These are phyloP conservation scores for Melanotaenia trifasciata DNA, from an alignment of 2,797 vertebrate genomes.

Conservation along the genomic window DNA sequence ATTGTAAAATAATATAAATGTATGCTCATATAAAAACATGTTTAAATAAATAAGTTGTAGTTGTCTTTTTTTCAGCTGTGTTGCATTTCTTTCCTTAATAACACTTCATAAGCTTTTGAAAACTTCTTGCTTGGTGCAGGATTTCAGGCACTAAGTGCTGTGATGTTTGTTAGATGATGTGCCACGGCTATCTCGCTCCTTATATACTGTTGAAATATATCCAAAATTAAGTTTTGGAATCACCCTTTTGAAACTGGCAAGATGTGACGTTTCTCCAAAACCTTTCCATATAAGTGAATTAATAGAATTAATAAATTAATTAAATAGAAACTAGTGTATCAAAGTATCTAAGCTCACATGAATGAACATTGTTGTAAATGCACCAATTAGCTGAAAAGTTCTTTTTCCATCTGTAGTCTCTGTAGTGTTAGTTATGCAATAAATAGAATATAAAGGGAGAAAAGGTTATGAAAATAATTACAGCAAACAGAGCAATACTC, in stretches of 20 bases:
- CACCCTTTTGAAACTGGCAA: neutral
- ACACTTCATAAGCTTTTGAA: too few relatives aligned
- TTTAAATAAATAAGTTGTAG: too few relatives aligned
- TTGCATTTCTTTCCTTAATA: too few relatives aligned
- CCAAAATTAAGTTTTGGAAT: neutral
- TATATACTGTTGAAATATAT: too few relatives aligned
- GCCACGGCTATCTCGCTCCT: too few relatives aligned
- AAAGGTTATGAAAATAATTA: neutral
- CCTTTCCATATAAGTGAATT: neutral
- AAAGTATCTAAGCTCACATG: neutral
- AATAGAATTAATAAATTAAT: neutral
- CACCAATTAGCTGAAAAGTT: neutral
- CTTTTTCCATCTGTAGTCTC: neutral
- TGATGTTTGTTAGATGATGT: too few relatives aligned
- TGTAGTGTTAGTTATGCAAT: neutral
- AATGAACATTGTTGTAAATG: neutral
- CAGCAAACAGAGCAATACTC: neutral
- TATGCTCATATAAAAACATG: neutral
- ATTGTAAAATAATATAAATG: neutral
- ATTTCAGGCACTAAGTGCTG: too few relatives aligned
- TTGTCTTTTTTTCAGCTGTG: too few relatives aligned
- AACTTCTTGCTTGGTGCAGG: too few relatives aligned
- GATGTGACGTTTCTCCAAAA: neutral
- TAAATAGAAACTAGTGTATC: neutral
- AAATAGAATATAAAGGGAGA: neutral